phyloP scores from a whole-genome alignment of 2,888 invertebrate genomes.

The Eumerus sabulonum region DNA sequence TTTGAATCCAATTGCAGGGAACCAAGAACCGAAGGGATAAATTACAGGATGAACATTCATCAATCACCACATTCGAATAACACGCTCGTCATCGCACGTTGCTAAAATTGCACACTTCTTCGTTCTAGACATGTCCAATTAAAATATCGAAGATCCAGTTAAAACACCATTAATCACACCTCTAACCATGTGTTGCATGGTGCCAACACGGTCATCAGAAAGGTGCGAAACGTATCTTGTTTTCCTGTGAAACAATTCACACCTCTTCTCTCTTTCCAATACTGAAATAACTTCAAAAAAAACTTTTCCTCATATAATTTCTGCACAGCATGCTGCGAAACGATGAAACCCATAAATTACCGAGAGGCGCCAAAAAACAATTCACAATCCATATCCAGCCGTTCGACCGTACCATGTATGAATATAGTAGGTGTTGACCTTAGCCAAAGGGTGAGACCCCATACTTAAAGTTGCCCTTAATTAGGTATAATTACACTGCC shows the following conservation, averaged over 20 bases:
- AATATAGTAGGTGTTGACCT: slow-evolving; percentile 42
- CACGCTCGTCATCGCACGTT: too few relatives aligned
- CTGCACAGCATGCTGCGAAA: slow-evolving; percentile 59
- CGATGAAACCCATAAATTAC: slow-evolving; percentile 51
- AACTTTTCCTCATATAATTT: slow-evolving; percentile 56
- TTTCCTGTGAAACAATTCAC: slow-evolving; percentile 64
- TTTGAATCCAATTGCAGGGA: too few relatives aligned
- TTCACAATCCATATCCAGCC: slow-evolving; percentile 12
- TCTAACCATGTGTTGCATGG: slow-evolving; percentile 73
- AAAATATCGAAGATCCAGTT: slow-evolving; percentile 74
- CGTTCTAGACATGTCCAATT: slow-evolving; percentile 46
- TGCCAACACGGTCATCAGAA: slow-evolving; percentile 63
- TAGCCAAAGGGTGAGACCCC: slow-evolving; percentile 56
- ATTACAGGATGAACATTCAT: too few relatives aligned
- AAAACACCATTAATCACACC: slow-evolving; percentile 78
- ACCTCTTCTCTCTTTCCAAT: slow-evolving; percentile 43
- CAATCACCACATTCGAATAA: too few relatives aligned
- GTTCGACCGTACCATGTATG: neutral
- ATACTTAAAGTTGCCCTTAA: slow-evolving; percentile 46
- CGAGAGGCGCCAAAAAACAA: slow-evolving; percentile 57
- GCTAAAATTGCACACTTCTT: slow-evolving; percentile 22
- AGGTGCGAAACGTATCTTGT: slow-evolving; percentile 67
- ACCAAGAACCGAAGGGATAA: too few relatives aligned
- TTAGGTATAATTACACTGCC: slow-evolving; percentile 57
- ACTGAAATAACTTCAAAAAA: slow-evolving; percentile 11